A percentile compares a stretch with the other conserved stretches of the same genome.
These are phyloP conservation scores for Chrysolina oricalcia DNA, from an alignment of 2,888 invertebrate genomes.

Conservation along the genomic window DNA sequence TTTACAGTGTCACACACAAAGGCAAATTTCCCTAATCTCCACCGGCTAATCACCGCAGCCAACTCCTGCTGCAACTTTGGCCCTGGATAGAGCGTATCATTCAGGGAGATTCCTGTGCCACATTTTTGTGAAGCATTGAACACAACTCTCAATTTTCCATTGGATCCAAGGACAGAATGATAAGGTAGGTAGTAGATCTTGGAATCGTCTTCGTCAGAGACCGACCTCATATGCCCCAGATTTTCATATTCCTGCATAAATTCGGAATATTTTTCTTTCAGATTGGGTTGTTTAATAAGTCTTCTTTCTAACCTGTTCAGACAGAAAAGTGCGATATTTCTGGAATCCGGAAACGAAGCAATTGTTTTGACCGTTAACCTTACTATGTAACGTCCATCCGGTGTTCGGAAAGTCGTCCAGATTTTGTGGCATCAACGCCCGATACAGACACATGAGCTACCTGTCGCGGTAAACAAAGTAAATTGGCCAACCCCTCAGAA, in stretches of 20 bases:
- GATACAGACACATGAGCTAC: too few species aligned
- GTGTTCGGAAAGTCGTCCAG: neutral
- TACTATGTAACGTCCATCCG: neutral
- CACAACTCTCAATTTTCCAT: too few species aligned
- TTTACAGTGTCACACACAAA: neutral
- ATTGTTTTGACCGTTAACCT: neutral
- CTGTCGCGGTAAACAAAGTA: too few species aligned
- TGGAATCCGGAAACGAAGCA: neutral
- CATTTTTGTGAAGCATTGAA: neutral
- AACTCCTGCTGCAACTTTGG: neutral
- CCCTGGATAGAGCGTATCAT: neutral
- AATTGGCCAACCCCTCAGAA: too few species aligned
- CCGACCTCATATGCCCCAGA: neutral
- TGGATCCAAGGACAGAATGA: neutral
- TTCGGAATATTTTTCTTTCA: neutral
- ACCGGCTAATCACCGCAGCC: neutral
- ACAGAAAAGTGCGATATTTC: neutral
- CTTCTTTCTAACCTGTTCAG: neutral
- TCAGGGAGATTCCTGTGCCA: neutral
- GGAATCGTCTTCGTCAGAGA: neutral
- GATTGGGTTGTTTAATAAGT: neutral
- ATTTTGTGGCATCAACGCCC: too few species aligned
- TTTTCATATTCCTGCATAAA: neutral
- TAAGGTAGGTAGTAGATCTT: neutral
- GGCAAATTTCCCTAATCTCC: neutral